phyloP scores from a whole-genome alignment of 23 tunicate genomes.

The Ciona savignyi region DNA sequence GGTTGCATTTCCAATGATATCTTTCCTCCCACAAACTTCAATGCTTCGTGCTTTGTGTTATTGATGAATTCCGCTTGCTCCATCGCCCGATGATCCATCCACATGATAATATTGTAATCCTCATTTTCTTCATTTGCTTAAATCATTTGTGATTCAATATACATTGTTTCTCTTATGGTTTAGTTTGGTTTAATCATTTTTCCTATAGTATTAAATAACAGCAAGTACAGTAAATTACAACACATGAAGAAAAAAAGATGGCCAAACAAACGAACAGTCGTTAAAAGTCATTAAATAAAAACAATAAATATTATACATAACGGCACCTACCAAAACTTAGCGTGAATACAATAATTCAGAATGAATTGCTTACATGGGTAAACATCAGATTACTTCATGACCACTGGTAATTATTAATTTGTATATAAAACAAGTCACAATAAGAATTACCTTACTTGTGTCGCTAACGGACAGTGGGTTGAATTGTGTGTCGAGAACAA shows the following conservation, averaged over 20 bases:
- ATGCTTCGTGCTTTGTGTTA: slow-evolving; percentile 27
- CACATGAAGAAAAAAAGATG: neutral
- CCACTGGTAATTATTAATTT: no score
- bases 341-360: no score
- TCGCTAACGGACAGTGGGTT: slow-evolving; percentile 45
- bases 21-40: slow-evolving; percentile 84
- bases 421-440: neutral
- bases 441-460: slow-evolving; percentile 9
- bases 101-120: slow-evolving; percentile 63
- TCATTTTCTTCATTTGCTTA: neutral
- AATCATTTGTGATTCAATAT: no score
- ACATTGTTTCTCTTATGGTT: no score
- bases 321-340: no score
- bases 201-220: no score
- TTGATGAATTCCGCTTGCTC: slow-evolving; percentile 69
- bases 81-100: slow-evolving; percentile 96
- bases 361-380: no score
- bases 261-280: no score
- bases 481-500: slow-evolving; percentile 53
- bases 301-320: no score
- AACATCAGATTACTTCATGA: no score
- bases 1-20: slow-evolving; percentile 96
- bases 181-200: no score
- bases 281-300: no score
- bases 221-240: neutral